phyloP scores from a whole-genome alignment of 2,888 invertebrate species.

The Cybosia mesomella region DNA sequence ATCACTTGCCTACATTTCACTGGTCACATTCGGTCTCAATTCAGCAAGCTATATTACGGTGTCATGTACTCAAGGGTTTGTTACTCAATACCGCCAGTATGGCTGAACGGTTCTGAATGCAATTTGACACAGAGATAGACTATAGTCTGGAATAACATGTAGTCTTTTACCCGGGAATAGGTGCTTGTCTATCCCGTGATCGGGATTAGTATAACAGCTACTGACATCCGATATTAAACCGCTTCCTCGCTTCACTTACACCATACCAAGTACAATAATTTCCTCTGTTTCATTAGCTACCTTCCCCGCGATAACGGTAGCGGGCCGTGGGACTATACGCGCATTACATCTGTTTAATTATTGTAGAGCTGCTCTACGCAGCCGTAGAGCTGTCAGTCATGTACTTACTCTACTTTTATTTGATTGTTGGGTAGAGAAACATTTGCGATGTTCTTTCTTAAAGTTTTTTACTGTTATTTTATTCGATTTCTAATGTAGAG shows the following conservation, averaged over 20 bases:
- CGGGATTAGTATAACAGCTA: neutral
- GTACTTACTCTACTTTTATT: constrained; percentile 36
- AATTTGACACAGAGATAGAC: too few species aligned
- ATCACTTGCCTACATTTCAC: too few species aligned
- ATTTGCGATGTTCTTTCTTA: constrained; percentile 16
- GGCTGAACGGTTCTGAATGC: too few species aligned
- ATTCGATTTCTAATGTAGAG: constrained; percentile 7
- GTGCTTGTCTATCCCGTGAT: neutral
- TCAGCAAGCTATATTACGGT: too few species aligned
- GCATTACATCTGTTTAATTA: constrained; percentile 59
- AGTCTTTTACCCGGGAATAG: neutral
- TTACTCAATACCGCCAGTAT: too few species aligned
- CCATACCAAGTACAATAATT: constrained; percentile 40
- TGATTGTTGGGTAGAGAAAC: constrained; percentile 35
- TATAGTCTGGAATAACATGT: neutral
- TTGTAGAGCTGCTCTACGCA: constrained; percentile 21
- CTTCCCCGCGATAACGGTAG: constrained; percentile 62
- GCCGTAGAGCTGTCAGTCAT: constrained; percentile 25
- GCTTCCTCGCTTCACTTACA: constrained; percentile 14
- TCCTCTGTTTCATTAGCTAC: constrained; percentile 62
- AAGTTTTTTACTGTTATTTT: constrained; percentile 16
- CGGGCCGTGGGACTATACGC: constrained; percentile 60
- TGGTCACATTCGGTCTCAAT: too few species aligned
- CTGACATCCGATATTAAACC: neutral
- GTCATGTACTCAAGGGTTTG: too few species aligned